phyloP scores from a whole-genome alignment of 2,888 invertebrate species.

The Gasteruption jaculator region DNA sequence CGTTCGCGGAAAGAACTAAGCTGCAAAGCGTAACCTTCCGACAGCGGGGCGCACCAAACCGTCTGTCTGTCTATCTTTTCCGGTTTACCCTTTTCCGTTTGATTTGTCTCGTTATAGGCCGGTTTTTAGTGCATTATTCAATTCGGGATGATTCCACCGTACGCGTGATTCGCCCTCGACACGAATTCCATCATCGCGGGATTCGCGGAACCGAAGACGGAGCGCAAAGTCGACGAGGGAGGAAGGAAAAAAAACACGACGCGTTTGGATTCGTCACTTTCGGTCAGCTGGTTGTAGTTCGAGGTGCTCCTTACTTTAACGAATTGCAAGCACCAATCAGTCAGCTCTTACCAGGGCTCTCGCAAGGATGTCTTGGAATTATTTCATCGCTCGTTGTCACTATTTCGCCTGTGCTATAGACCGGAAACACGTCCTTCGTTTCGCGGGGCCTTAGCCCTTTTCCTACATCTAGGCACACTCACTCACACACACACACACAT shows the following conservation, averaged over 20 bases:
- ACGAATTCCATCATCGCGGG: too few species aligned
- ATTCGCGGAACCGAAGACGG: conserved; percentile 3
- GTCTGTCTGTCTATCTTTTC: conserved; percentile 17
- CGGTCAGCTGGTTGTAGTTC: conserved; percentile 29
- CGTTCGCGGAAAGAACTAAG: too few species aligned
- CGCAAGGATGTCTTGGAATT: conserved; percentile 38
- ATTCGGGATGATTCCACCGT: too few species aligned
- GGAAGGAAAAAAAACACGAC: not conserved
- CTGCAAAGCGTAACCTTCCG: too few species aligned
- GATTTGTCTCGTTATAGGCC: too few species aligned
- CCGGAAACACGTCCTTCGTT: conserved; percentile 24
- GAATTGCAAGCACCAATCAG: conserved; percentile 19
- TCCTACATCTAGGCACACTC: conserved; percentile 6
- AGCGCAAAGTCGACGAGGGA: not conserved
- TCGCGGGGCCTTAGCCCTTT: conserved; percentile 20
- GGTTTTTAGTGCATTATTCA: too few species aligned
- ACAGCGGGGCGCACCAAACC: too few species aligned
- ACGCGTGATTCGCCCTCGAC: too few species aligned
- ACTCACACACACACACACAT: too few species aligned
- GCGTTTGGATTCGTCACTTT: not conserved
- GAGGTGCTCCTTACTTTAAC: too few species aligned
- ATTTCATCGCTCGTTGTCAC: conserved; percentile 16
- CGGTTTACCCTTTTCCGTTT: conserved; percentile 12
- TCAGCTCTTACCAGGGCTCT: conserved; percentile 40
- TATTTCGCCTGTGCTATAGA: conserved; percentile 21